These are phyloP conservation scores for Eustalomyia histrio DNA, from an alignment of 2,888 invertebrate species.

Conservation along the genomic window DNA sequence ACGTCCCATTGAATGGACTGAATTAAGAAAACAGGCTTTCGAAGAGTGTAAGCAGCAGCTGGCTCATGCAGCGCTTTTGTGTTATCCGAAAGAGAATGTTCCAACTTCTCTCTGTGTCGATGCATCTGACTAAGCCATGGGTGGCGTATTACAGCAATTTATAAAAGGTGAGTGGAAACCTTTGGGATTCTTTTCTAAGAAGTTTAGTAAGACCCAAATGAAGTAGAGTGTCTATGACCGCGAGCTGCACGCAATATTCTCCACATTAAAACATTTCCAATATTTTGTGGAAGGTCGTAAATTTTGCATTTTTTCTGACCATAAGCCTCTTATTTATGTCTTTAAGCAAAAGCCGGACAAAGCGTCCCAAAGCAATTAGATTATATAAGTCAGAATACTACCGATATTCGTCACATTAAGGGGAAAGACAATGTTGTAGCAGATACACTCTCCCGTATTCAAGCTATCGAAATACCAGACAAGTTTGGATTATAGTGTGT, in stretches of 20 bases:
- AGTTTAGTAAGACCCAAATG: not conserved
- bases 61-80: not conserved
- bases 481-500: slow-evolving; percentile 13
- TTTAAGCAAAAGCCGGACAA: slow-evolving; percentile 31
- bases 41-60: slow-evolving; percentile 4
- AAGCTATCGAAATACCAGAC: slow-evolving; percentile 6
- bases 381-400: slow-evolving; percentile 24
- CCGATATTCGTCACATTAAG: slow-evolving; percentile 24
- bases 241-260: not conserved
- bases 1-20: not conserved
- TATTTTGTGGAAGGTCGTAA: slow-evolving; percentile 30
- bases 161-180: slow-evolving; percentile 19
- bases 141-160: slow-evolving; percentile 5
- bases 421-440: slow-evolving; percentile 34
- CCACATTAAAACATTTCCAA: slow-evolving; percentile 9
- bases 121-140: slow-evolving; percentile 24
- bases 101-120: not conserved
- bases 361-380: slow-evolving; percentile 30
- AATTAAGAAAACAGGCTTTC: not conserved
- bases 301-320: slow-evolving; percentile 34
- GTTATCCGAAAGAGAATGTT: slow-evolving; percentile 1
- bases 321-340: no score
- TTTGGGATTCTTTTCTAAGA: slow-evolving; percentile 18
- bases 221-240: slow-evolving; percentile 16
- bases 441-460: slow-evolving; percentile 39